These are phyloP conservation scores for Hetaerina americana DNA, from an alignment of 1,140 invertebrate species.

Conservation along the genomic window DNA sequence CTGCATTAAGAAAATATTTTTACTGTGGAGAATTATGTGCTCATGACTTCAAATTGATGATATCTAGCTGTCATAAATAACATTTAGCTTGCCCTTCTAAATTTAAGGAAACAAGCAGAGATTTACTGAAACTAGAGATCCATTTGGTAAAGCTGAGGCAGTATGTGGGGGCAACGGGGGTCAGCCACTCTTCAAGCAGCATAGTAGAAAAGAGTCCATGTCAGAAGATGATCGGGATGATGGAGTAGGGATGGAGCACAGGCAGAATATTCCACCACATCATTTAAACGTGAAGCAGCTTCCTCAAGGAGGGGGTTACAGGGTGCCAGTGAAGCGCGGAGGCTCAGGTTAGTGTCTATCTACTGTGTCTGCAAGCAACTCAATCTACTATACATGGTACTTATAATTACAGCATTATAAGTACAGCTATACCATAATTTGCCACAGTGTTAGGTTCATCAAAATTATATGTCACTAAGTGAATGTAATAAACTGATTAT, in stretches of 20 bases:
- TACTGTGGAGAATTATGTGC: too few relatives aligned
- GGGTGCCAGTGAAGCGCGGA: not conserved
- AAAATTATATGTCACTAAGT: too few relatives aligned
- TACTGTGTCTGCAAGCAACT: too few relatives aligned
- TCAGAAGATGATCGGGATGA: not conserved
- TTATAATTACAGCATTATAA: too few relatives aligned
- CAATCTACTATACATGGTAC: too few relatives aligned
- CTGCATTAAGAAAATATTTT: too few relatives aligned
- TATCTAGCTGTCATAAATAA: too few relatives aligned
- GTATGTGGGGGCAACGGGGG: not conserved
- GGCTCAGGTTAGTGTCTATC: not conserved
- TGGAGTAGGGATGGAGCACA: not conserved
- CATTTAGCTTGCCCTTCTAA: too few relatives aligned
- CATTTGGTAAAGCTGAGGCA: not conserved
- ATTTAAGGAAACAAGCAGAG: not conserved
- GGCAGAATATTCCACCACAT: not conserved
- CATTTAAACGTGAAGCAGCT: not conserved
- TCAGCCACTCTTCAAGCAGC: not conserved
- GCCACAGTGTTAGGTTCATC: too few relatives aligned
- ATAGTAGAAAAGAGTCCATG: not conserved
- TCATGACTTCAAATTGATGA: too few relatives aligned
- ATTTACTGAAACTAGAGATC: not conserved
- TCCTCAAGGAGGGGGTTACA: not conserved
- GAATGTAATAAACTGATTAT: too few relatives aligned
- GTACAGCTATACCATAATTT: too few relatives aligned